Base-by-base conservation (phyloP, 2,113 vertebrate genomes). In the Mungos mungo region DNA sequence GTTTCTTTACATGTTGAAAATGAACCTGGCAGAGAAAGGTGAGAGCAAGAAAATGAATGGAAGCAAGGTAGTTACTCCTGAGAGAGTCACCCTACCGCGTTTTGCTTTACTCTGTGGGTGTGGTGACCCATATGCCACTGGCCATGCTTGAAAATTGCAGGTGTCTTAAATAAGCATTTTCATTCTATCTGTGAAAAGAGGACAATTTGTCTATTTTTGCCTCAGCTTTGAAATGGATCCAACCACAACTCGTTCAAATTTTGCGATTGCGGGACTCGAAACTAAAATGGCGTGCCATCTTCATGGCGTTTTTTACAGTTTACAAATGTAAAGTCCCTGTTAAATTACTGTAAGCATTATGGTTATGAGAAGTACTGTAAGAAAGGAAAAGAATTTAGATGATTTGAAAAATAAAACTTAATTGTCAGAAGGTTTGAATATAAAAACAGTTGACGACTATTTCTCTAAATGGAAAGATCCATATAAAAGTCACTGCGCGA, bases 401-500 rank as follows among this genome's bases (percentile, higher is more conserved):
- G 76, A 97, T 91, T 84, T 88, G 86, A 95, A 97, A 97, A 98
- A 93, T 74, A 82, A 97, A 98, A 98, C 95, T 93, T 84, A 95
- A 88, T 93, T 98, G 98, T 97, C 96, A 98, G 97, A 95, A 98
- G 82, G 89, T 93, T 88, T 86, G 93, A 94, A 98, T 98, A 90
- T 97, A 97, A 98, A 98, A 98, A n/a, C 96, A 97, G 88, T 94
- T 97, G 96, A 98, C 50, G 82, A 95, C 88, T 92, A 45, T 97
- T 97, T 98, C 98, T 93, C 97, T 98, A 98, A 98, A 98, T 98
- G 98, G 97, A 89, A 98, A 93, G 97, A 98, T 97, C 79, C 97
- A 89, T 97, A 98, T 98, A 98, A 98, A 98, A 98, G 97, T 93
- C 97, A 97, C 60, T 98, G 98, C 98, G 98, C 98, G 95, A 98